A percentile compares a stretch with the other conserved stretches of the same genome.
These are phyloP conservation scores for Hippoglossus stenolepis DNA, from an alignment of 2,113 vertebrate species.

Conservation along the genomic window DNA sequence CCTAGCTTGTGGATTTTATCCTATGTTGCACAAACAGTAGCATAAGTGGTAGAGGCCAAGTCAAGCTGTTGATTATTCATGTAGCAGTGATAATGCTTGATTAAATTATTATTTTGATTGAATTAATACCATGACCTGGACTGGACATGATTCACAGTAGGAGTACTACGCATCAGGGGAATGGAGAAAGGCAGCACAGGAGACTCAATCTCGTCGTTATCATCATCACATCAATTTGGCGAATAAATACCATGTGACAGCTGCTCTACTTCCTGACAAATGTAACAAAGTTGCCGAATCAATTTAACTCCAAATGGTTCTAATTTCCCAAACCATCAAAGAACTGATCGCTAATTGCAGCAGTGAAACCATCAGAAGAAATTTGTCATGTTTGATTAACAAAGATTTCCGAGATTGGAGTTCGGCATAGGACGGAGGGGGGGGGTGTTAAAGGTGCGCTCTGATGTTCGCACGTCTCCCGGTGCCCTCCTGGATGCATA, in stretches of 20 bases:
- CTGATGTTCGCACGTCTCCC: too few relatives aligned
- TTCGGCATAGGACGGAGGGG: not conserved
- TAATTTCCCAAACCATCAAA: conserved; percentile 39
- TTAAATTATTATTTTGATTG: not conserved
- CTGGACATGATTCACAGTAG: too few relatives aligned
- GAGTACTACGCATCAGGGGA: not conserved
- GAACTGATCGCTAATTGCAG: conserved; percentile 16
- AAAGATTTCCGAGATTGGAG: conserved; percentile 30
- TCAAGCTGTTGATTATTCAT: too few relatives aligned
- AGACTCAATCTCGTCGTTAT: not conserved
- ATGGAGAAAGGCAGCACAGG: not conserved
- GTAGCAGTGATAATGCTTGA: not conserved
- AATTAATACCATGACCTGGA: not conserved
- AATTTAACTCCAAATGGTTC: conserved; percentile 27
- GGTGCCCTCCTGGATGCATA: conserved; percentile 10
- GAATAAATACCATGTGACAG: conserved; percentile 7
- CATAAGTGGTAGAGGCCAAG: too few relatives aligned
- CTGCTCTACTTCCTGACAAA: conserved; percentile 27
- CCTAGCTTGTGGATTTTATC: not conserved
- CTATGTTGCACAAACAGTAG: too few relatives aligned
- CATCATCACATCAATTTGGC: conserved; percentile 5
- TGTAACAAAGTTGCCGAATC: conserved; percentile 9
- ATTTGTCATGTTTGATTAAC: conserved; percentile 35
- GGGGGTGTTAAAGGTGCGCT: conserved; percentile 25
- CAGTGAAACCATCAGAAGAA: not conserved